Conservation (phyloP, 1,140 invertebrate species). For the Orussus abietinus region DNA sequence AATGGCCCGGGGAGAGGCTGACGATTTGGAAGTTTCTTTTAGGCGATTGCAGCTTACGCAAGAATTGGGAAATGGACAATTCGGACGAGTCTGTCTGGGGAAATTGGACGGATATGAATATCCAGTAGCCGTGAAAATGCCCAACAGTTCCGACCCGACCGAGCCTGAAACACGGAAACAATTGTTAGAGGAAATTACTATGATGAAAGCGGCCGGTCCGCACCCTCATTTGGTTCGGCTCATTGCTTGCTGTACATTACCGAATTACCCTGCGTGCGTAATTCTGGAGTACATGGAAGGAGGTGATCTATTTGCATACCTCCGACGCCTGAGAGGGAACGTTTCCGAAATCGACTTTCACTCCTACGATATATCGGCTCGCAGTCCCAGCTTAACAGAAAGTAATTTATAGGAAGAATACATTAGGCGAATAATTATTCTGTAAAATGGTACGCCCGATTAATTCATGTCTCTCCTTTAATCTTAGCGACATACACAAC, state of each 20-base stretch:
- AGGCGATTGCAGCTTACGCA: slow-evolving; percentile 54
- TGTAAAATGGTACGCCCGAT: not conserved
- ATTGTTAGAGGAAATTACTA: slow-evolving; percentile 72
- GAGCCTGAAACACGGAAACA: slow-evolving; percentile 60
- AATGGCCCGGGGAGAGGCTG: slow-evolving; percentile 27
- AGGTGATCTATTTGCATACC: slow-evolving; percentile 70
- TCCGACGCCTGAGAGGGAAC: slow-evolving; percentile 42
- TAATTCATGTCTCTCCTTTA: not conserved
- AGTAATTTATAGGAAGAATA: slow-evolving; percentile 12
- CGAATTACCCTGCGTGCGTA: slow-evolving; percentile 61
- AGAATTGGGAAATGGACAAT: slow-evolving; percentile 70
- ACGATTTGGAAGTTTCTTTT: slow-evolving; percentile 57
- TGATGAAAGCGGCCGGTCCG: slow-evolving; percentile 72
- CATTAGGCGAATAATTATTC: slow-evolving; percentile 18
- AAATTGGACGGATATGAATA: slow-evolving; percentile 52
- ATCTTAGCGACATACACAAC: slow-evolving; percentile 2
- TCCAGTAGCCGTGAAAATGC: slow-evolving; percentile 69
- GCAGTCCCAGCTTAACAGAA: slow-evolving; percentile 11
- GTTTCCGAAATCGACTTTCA: slow-evolving; percentile 28
- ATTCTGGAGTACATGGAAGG: slow-evolving; percentile 77
- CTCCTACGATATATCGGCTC: not conserved
- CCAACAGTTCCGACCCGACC: slow-evolving; percentile 50
- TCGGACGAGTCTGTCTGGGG: slow-evolving; percentile 68
- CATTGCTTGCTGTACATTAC: slow-evolving; percentile 72
- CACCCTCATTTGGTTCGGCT: slow-evolving; percentile 77